Base-by-base conservation (phyloP, 2,888 invertebrate species). In the Erannis defoliaria region DNA sequence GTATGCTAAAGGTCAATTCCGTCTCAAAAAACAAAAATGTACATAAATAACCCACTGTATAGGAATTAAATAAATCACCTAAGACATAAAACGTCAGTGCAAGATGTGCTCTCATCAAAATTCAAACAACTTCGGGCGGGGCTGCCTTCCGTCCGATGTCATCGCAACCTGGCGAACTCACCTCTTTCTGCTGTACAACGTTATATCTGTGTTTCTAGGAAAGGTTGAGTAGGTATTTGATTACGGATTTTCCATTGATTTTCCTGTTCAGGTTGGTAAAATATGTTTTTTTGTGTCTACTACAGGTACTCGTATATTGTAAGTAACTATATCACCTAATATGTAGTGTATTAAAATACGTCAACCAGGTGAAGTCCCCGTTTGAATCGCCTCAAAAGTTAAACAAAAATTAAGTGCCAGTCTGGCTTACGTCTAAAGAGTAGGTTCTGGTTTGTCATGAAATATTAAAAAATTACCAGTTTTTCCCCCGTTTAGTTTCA, bases 41-140 rank as follows among this genome's bases (percentile, higher is more conserved):
- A 40, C 50, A 58, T 58, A 57, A 53, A 61, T 53, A 60, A 48
- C 43, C 53, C 37, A 50, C 61, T 58, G 80, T 75, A 83, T 84
- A 81, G 70, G 73, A 81, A 84, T 84, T 80, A 79, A 66, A 85
- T 85, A 86, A 85, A 87, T 86, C 84, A 85, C 64, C 14, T 31
- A 50, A 63, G 64, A 67, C 68, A 54, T 55, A 67, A 74, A 74
- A 76, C 69, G 84, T 85, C 85, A 79, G 71, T 74, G 72, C 82
- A 82, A 81, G 73, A 71, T 71, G 77, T 73, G 72, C 75, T 72
- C 80, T 77, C 66, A 84, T 84, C 84, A 86, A 77, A 82, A 86
- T 86, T 83, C 84, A 81, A 82, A 82, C 80, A 76, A 78, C 66
- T 73, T 55, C 48, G 64, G 59, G 58, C 70, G 64, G 62, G 63